Conservation (phyloP, 2,797 vertebrate genomes). For the Fratercula arctica region DNA sequence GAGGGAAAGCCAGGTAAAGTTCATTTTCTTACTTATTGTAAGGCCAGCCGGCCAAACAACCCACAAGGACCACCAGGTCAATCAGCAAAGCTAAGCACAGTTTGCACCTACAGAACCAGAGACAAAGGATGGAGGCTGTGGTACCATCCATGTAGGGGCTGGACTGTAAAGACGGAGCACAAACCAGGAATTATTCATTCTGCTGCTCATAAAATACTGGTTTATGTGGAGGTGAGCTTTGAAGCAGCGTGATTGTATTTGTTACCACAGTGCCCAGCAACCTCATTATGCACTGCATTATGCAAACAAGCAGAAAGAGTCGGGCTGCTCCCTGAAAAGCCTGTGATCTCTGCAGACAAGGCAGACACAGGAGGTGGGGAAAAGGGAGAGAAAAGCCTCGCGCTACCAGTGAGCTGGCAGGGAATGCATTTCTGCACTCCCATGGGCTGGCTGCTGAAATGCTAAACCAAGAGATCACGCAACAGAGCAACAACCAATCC, state of each 20-base stretch:
- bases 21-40: neutral
- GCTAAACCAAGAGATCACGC: neutral
- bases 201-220: neutral
- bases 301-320: neutral
- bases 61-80: neutral
- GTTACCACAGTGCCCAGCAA: neutral
- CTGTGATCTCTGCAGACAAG: neutral
- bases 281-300: neutral
- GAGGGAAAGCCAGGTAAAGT: neutral
- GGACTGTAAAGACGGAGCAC: neutral
- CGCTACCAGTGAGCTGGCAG: neutral
- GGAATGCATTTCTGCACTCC: neutral
- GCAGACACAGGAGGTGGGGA: neutral
- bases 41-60: neutral
- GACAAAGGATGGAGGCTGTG: neutral
- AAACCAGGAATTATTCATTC: neutral
- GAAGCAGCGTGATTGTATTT: neutral
- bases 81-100: neutral
- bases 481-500: neutral
- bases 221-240: neutral
- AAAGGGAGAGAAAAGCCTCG: neutral
- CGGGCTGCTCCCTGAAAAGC: neutral
- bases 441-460: neutral
- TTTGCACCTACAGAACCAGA: neutral
- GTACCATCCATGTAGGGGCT: neutral